Base-by-base conservation (phyloP, 2,888 invertebrate genomes). In the Lasioglossum calceatum region DNA sequence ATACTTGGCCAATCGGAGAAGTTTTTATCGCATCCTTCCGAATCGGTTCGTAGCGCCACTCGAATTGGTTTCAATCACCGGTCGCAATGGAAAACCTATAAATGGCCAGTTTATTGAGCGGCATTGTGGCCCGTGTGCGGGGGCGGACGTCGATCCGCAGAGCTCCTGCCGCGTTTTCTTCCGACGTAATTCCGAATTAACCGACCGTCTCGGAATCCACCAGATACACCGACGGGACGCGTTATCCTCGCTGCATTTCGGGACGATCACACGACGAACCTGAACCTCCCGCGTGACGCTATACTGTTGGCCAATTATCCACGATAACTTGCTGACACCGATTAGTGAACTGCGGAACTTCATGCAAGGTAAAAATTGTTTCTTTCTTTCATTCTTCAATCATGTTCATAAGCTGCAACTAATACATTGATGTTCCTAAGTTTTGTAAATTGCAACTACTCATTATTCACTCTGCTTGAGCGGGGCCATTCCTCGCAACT, bases 81-180 rank as follows among this genome's bases (percentile, higher is more conserved):
- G 71, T 79, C 73, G 58, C 79, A 71, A 70, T 61, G 67, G 77
- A 80, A 80, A 87, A 87, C 81, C 81, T 79, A 79, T 84, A 70
- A 89, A 82, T 36, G 67, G 81, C 27, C 61, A 47, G 70, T 76
- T 67, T 76, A 76, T 79, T 75, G 79, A 54, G 39, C 80, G 61
- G 10, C 74, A 79, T 77, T 23, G 54, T 75, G 72, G 58, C 58
- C 61, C 7, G 58, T 27, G 23, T 16, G 82, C 42, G 32, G 19
- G 42, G 32, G 58, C 50, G 42, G 67, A 54, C 54, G 23, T 54
- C 54, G 54, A 54, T 54, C 54, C 54, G 54, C 54, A 10, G 54
- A 54, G 54, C 23, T 23, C 23, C 54, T 10, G 67, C 32, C 67
- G 32, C 61, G 61, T 36, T 32, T 7, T 2, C 12, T 2, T n/a